phyloP scores from a whole-genome alignment of 1,140 invertebrate species.

The Phymorhynchus buccinoides region DNA sequence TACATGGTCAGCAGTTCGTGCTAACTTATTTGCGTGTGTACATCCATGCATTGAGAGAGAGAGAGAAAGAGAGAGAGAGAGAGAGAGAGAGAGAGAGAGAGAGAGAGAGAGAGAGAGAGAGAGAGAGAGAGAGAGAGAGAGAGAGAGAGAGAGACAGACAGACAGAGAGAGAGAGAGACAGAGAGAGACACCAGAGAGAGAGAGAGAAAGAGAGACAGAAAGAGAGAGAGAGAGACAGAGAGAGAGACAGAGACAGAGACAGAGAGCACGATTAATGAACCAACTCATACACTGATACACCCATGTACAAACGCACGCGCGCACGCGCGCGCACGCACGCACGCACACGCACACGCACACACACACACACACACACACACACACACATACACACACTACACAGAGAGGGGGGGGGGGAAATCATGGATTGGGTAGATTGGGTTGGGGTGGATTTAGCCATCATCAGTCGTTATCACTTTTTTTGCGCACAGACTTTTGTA shows the following conservation, averaged over 20 bases:
- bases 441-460: neutral
- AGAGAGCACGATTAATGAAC: neutral
- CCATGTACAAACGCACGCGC: neutral
- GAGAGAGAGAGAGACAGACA: neutral
- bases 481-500: neutral
- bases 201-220: neutral
- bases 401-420: too few species aligned
- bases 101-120: constrained; percentile 3
- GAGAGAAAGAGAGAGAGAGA: neutral
- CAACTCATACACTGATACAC: neutral
- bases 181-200: neutral
- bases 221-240: neutral
- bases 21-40: neutral
- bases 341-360: neutral
- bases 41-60: neutral
- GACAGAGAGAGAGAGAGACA: neutral
- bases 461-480: neutral
- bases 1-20: neutral
- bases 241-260: neutral
- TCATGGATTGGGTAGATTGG: too few species aligned
- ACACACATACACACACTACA: neutral
- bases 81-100: neutral
- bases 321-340: neutral
- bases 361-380: neutral
- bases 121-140: neutral